phyloP scores from a whole-genome alignment of 2,797 vertebrate genomes.

The Rhincodon typus region DNA sequence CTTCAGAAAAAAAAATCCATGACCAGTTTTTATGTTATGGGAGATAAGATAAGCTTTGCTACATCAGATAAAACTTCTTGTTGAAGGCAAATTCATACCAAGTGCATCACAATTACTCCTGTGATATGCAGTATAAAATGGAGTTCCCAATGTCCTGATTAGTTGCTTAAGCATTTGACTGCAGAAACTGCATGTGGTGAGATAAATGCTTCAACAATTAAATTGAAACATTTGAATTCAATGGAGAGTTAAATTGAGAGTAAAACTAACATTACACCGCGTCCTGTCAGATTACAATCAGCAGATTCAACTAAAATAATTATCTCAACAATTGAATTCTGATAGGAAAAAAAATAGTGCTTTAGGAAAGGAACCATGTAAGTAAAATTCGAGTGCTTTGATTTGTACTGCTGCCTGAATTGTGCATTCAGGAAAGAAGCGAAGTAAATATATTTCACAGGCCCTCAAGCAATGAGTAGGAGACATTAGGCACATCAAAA shows the following conservation, averaged over 20 bases:
- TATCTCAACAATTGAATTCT: neutral
- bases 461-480: neutral
- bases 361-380: neutral
- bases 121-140: neutral
- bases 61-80: too few relatives aligned
- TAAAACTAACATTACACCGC: neutral
- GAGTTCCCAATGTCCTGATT: neutral
- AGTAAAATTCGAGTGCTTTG: neutral
- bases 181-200: neutral
- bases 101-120: neutral
- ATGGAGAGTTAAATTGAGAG: neutral
- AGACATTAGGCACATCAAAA: neutral
- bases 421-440: neutral
- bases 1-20: too few relatives aligned
- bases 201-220: neutral
- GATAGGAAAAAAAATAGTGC: neutral
- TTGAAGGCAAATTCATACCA: too few relatives aligned
- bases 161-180: neutral
- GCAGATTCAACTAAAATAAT: neutral
- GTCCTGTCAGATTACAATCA: too few relatives aligned
- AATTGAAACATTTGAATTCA: neutral
- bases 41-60: too few relatives aligned
- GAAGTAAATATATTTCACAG: neutral
- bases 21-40: too few relatives aligned
- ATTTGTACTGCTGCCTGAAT: neutral